Evolutionary conservation across 2,113 vertebrate genomes (phyloP).

Genomic region (Coreoperca whiteheadi): DNA sequence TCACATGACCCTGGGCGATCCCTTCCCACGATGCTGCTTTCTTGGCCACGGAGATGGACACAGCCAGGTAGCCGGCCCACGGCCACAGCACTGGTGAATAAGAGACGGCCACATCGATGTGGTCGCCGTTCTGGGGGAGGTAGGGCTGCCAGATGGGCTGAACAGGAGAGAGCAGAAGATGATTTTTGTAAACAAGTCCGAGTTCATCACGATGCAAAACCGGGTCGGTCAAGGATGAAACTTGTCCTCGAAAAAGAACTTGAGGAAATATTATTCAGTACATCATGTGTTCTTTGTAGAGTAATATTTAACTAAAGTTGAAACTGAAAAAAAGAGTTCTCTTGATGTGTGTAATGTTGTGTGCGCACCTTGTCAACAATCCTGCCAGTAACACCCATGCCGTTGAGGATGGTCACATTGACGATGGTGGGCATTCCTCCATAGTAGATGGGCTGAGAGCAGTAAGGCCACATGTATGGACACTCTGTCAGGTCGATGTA

Average conservation of each 20-base stretch:
- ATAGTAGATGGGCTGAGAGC: constrained; percentile 99
- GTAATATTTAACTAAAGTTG: background rate
- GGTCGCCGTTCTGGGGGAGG: constrained; percentile 96
- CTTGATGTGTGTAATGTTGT: background rate
- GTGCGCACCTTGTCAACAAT: constrained; percentile 97
- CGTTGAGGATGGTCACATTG: constrained; percentile 98
- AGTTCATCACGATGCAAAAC: constrained; percentile 7
- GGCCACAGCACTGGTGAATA: constrained; percentile 96
- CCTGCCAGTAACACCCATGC: constrained; percentile 97
- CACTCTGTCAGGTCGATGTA: constrained; percentile 98
- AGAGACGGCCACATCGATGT: constrained; percentile 95
- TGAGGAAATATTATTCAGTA: background rate
- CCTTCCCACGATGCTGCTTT: constrained; percentile 98
- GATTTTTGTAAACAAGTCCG: background rate
- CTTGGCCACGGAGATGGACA: constrained; percentile 98
- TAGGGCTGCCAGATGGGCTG: constrained; percentile 99
- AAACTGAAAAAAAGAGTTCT: background rate
- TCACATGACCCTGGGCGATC: constrained; percentile 95
- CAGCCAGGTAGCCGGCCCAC: constrained; percentile 97
- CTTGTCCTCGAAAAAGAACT: background rate
- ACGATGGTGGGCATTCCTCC: constrained; percentile 98
- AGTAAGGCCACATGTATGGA: constrained; percentile 99
- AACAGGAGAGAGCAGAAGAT: background rate
- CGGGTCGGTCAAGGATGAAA: background rate
- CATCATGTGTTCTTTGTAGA: background rate